A percentile compares a stretch with the other conserved stretches of the same genome.
These are phyloP conservation scores for Tinea pellionella DNA, from an alignment of 2,888 invertebrate genomes.

Conservation along the genomic window DNA sequence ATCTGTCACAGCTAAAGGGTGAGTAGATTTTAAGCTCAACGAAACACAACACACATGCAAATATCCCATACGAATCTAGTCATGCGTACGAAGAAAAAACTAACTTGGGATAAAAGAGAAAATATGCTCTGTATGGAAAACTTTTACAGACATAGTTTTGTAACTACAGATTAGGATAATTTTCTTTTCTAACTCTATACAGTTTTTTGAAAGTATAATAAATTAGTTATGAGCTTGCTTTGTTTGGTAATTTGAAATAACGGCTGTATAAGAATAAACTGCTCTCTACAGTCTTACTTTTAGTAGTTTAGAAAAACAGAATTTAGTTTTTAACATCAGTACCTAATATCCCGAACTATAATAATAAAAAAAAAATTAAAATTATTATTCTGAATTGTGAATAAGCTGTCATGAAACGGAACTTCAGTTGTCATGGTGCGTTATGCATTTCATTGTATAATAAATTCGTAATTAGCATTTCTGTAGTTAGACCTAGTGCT, in stretches of 20 bases:
- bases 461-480: slow-evolving; percentile 3
- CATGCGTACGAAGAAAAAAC: not conserved
- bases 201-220: too few relatives aligned
- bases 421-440: not conserved
- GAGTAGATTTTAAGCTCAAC: not conserved
- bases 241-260: too few relatives aligned
- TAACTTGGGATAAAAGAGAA: not conserved
- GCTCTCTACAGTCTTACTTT: too few relatives aligned
- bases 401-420: not conserved
- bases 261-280: too few relatives aligned
- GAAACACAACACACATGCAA: not conserved
- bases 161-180: not conserved
- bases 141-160: not conserved
- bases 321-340: too few relatives aligned
- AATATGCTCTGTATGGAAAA: not conserved
- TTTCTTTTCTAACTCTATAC: not conserved
- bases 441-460: not conserved
- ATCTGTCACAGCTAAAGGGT: not conserved
- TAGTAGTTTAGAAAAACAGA: too few relatives aligned
- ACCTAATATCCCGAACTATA: too few relatives aligned
- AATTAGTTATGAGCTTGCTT: too few relatives aligned
- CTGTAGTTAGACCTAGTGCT: not conserved
- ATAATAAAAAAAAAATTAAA: too few relatives aligned
- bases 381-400: not conserved
- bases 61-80: not conserved